Evolutionary conservation across 2,113 vertebrate species (phyloP).

Genomic region (Limanda limanda): DNA sequence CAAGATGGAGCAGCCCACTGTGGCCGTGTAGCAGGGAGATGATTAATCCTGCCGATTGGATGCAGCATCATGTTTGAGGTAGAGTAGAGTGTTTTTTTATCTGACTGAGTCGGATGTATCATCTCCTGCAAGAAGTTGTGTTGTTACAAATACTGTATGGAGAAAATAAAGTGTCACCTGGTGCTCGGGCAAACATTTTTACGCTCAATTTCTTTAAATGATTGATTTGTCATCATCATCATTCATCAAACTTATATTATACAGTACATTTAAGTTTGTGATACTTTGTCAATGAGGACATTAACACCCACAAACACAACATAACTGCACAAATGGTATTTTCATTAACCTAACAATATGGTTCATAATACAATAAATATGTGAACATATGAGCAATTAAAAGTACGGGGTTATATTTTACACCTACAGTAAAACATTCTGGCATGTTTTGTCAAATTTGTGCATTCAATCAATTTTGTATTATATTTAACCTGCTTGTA

Average conservation of each 20-base stretch:
- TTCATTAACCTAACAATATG: neutral
- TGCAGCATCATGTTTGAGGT: constrained; percentile 66
- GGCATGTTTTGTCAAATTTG: neutral
- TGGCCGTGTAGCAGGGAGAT: constrained; percentile 52
- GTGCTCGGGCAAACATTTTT: neutral
- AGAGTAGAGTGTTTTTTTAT: constrained; percentile 41
- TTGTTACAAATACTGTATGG: constrained; percentile 6
- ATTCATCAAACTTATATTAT: too few species aligned
- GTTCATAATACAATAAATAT: neutral
- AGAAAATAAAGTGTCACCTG: neutral
- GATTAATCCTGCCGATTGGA: constrained; percentile 70
- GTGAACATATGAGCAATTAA: neutral
- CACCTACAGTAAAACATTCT: neutral
- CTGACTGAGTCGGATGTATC: constrained; percentile 21
- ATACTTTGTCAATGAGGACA: too few species aligned
- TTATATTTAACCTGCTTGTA: neutral
- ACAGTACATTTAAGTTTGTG: too few species aligned
- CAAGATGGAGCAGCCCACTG: constrained; percentile 62
- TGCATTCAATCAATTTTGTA: neutral
- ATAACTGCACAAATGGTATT: neutral
- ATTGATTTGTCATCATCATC: neutral
- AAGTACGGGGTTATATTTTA: neutral
- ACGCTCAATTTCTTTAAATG: neutral
- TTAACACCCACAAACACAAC: too few species aligned
- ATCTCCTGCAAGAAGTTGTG: constrained; percentile 13